These are phyloP conservation scores for Tipula unca DNA, from an alignment of 2,888 invertebrate species.

Conservation along the genomic window DNA sequence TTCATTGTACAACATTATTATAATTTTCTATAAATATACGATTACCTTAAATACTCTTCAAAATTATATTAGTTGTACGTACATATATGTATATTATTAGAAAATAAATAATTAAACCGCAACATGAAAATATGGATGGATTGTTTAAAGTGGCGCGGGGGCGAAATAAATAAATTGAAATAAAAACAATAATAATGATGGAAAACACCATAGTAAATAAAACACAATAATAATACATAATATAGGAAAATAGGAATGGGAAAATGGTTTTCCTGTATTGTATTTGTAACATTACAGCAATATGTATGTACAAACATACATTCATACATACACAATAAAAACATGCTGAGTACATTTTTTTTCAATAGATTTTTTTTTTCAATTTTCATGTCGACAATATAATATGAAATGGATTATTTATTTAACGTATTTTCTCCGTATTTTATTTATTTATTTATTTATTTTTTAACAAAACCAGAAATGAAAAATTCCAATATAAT, in stretches of 20 bases:
- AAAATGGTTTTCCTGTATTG: neutral
- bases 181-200: neutral
- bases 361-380: neutral
- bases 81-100: no score
- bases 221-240: neutral
- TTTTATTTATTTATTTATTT: neutral
- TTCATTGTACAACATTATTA: neutral
- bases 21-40: neutral
- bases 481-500: neutral
- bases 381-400: constrained; percentile 8
- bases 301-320: neutral
- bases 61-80: neutral
- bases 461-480: neutral
- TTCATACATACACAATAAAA: neutral
- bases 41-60: neutral
- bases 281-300: neutral
- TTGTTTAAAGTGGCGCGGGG: neutral
- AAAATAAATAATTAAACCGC: neutral
- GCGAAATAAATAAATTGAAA: neutral
- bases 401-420: neutral
- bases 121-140: neutral
- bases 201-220: neutral
- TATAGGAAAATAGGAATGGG: neutral
- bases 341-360: neutral
- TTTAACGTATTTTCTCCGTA: neutral